These are phyloP conservation scores for Ptyas mucosa DNA, from an alignment of 2,113 vertebrate species.

Conservation along the genomic window DNA sequence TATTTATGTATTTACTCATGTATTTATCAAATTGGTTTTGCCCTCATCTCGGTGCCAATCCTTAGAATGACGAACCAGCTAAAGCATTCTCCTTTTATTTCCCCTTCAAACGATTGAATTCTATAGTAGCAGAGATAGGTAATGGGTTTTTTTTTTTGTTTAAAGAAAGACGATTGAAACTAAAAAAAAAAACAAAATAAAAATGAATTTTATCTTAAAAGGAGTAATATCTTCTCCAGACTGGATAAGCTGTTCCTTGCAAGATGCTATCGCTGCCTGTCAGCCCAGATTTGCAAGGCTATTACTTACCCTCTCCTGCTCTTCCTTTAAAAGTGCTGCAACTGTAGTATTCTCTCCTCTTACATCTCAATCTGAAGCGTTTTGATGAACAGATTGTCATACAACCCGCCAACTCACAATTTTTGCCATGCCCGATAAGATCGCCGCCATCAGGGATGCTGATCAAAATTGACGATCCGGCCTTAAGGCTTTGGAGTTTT, in stretches of 20 bases:
- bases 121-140: constrained; percentile 24
- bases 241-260: neutral
- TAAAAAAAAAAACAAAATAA: neutral
- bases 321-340: constrained; percentile 22
- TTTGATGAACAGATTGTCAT: constrained; percentile 34
- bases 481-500: neutral
- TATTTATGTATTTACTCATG: too few relatives aligned
- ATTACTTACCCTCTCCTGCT: constrained; percentile 21
- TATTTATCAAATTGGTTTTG: too few relatives aligned
- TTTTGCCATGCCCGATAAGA: neutral
- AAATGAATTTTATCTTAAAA: constrained; percentile 41
- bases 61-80: constrained; percentile 17
- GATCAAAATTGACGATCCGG: neutral
- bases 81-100: neutral
- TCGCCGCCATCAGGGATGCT: neutral
- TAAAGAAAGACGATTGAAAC: constrained; percentile 7
- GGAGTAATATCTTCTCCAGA: constrained; percentile 14
- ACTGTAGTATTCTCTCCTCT: constrained; percentile 7
- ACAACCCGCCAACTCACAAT: neutral
- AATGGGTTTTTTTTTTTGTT: neutral
- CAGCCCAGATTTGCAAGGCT: constrained; percentile 37
- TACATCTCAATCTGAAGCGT: constrained; percentile 3
- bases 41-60: accelerated
- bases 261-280: constrained; percentile 40
- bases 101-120: neutral